Percentiles rank a stretch among this genome's conserved stretches.
phyloP scores from a whole-genome alignment of 2,888 invertebrate genomes.

The Drosophila melanosoma region DNA sequence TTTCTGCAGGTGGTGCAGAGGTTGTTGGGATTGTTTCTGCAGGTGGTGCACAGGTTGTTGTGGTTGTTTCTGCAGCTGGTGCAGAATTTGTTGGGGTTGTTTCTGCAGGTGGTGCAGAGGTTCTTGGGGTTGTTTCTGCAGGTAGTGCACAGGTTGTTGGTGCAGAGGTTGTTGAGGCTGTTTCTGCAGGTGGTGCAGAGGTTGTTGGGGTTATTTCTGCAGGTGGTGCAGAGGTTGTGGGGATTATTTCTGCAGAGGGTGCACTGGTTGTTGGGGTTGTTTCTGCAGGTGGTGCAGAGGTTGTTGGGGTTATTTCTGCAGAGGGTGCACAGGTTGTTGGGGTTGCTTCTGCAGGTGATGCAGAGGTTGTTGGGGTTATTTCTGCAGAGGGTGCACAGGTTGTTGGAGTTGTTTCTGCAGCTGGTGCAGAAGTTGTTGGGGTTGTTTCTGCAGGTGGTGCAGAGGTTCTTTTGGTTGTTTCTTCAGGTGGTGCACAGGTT shows the following conservation, averaged over 20 bases:
- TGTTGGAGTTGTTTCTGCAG: too few species aligned
- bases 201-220: conserved; percentile 19
- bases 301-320: not conserved
- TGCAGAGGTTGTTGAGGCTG: not conserved
- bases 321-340: not conserved
- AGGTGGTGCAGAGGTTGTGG: conserved; percentile 2
- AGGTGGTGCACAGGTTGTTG: conserved; percentile 17
- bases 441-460: too few species aligned
- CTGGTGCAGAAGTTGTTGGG: too few species aligned
- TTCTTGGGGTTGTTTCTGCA: not conserved
- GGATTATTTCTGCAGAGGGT: not conserved
- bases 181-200: not conserved
- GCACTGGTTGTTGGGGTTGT: not conserved
- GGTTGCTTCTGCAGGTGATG: not conserved
- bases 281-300: not conserved
- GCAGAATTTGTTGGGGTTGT: conserved; percentile 3
- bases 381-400: conserved; percentile 1
- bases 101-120: not conserved
- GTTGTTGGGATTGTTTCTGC: not conserved
- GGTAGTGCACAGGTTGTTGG: conserved; percentile 3
- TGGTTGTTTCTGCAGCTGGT: not conserved
- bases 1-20: not conserved
- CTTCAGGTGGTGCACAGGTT: conserved; percentile 2
- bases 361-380: conserved; percentile 7
- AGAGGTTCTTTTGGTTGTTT: not conserved